Conservation (phyloP, 2,888 invertebrate species). For the Mechanitis mazaeus region DNA sequence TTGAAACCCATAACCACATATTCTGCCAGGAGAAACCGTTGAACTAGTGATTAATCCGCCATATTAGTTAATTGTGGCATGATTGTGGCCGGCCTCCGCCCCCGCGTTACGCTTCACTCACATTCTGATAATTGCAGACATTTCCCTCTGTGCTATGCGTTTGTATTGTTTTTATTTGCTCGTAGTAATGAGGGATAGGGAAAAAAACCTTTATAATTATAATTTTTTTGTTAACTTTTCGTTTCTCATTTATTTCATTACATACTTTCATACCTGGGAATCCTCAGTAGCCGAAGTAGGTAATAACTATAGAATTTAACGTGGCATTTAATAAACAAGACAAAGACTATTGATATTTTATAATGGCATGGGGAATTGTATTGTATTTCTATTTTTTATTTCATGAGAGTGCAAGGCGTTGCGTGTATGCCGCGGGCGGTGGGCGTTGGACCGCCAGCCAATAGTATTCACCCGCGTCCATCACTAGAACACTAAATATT, state of each 20-base stretch:
- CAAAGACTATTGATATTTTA: no score
- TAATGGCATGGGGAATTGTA: neutral
- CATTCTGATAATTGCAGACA: conserved; percentile 35
- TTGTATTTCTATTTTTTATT: conserved; percentile 27
- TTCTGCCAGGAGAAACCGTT: conserved; percentile 33
- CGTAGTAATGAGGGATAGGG: neutral
- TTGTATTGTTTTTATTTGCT: conserved; percentile 20
- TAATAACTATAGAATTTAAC: no score
- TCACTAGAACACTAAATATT: conserved; percentile 47
- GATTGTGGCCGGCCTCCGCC: conserved; percentile 39
- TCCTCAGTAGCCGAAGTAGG: no score
- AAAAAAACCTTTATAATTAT: no score
- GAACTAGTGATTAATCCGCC: conserved; percentile 56
- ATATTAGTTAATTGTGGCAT: conserved; percentile 58
- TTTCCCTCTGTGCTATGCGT: conserved; percentile 18
- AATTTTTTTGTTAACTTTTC: no score
- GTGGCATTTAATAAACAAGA: no score
- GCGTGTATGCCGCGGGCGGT: conserved; percentile 59
- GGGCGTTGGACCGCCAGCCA: conserved; percentile 59
- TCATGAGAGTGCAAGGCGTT: conserved; percentile 39
- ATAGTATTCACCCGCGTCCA: conserved; percentile 40
- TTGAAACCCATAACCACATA: conserved; percentile 16
- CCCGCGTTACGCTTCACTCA: conserved; percentile 40
- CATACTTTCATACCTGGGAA: conserved; percentile 36
- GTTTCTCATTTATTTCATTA: conserved; percentile 55